Conservation (phyloP, 2,888 invertebrate genomes). For the Epinotia demarniana region DNA sequence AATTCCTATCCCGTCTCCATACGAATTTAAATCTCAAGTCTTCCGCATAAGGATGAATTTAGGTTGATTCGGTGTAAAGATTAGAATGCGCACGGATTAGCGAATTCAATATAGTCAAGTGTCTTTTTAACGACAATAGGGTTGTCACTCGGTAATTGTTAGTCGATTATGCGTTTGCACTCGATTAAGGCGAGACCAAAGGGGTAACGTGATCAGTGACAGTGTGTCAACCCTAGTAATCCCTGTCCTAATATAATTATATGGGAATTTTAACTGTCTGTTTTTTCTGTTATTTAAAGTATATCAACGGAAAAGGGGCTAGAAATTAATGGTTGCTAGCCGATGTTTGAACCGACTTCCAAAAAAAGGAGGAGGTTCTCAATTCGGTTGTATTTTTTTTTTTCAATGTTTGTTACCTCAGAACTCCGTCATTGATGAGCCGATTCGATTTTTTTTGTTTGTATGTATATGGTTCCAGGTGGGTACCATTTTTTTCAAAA, state of each 20-base stretch:
- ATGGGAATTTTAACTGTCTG: neutral
- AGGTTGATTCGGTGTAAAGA: neutral
- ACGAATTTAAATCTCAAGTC: neutral
- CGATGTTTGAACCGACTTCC: no score
- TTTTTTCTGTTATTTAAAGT: neutral
- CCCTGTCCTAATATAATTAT: slow-evolving; percentile 19
- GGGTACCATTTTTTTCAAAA: no score
- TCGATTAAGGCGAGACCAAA: slow-evolving; percentile 23
- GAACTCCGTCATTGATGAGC: no score
- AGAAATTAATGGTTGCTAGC: no score
- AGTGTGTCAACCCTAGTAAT: slow-evolving; percentile 19
- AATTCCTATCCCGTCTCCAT: neutral
- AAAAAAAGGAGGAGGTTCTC: no score
- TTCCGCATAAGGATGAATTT: neutral
- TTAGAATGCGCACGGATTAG: slow-evolving; percentile 33
- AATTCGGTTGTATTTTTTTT: no score
- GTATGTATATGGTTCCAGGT: no score
- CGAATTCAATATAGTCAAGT: slow-evolving; percentile 31
- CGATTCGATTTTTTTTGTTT: no score
- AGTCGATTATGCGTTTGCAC: slow-evolving; percentile 21
- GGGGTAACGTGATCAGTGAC: slow-evolving; percentile 25
- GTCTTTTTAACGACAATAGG: slow-evolving; percentile 37
- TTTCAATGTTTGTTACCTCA: no score
- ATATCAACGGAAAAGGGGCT: neutral
- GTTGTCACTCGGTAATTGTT: slow-evolving; percentile 28